Evolutionary conservation across 2,113 vertebrate genomes (phyloP).

Genomic region (Fulica atra): DNA sequence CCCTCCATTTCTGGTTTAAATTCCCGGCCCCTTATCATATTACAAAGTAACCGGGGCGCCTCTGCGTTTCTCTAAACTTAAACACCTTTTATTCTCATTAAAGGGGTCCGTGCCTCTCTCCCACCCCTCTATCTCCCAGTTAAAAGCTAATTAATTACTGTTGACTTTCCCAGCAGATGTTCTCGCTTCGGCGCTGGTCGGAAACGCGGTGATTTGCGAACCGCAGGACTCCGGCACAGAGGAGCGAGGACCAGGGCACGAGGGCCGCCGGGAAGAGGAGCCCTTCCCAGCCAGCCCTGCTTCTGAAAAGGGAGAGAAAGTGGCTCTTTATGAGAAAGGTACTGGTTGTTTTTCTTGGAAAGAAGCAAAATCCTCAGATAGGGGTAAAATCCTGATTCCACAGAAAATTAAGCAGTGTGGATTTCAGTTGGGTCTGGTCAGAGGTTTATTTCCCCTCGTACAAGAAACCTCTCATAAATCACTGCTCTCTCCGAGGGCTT

Average conservation of each 20-base stretch:
- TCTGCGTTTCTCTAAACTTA: constrained; percentile 8
- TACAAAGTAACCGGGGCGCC: constrained; percentile 35
- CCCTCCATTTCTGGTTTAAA: constrained; percentile 35
- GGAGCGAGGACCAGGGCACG: neutral
- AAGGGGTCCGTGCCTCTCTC: constrained; percentile 26
- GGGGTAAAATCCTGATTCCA: constrained; percentile 75
- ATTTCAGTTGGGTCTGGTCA: constrained; percentile 71
- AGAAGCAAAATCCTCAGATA: constrained; percentile 64
- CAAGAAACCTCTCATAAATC: constrained; percentile 75
- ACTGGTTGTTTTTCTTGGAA: constrained; percentile 73
- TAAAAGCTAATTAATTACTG: constrained; percentile 66
- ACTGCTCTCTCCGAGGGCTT: constrained; percentile 65
- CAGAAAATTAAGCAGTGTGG: constrained; percentile 71
- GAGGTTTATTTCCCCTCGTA: constrained; percentile 71
- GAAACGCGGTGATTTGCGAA: constrained; percentile 48
- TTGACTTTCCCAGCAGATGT: constrained; percentile 67
- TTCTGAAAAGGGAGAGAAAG: constrained; percentile 31
- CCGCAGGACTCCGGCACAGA: constrained; percentile 22
- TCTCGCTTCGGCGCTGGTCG: constrained; percentile 22
- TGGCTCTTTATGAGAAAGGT: constrained; percentile 59
- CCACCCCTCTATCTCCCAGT: constrained; percentile 35
- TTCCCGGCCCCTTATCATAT: constrained; percentile 53
- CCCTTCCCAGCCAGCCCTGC: neutral
- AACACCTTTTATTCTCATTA: constrained; percentile 66
- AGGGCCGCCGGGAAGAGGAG: neutral